These are phyloP conservation scores for Trachemys scripta DNA, from an alignment of 2,113 vertebrate species.

Conservation along the genomic window DNA sequence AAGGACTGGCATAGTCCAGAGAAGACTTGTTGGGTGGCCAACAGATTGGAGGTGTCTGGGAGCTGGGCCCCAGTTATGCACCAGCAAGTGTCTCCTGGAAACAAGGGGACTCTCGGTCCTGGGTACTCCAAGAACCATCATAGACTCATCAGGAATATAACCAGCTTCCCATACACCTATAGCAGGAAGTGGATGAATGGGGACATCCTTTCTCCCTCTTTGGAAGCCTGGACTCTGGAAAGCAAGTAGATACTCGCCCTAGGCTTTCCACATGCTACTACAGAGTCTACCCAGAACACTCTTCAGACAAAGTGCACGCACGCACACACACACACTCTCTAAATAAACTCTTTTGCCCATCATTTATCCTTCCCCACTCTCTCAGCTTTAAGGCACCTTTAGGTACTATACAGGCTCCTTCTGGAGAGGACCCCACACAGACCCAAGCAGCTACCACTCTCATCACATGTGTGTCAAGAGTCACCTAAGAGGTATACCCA, in stretches of 20 bases:
- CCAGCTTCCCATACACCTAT: neutral
- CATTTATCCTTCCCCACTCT: neutral
- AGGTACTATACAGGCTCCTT: neutral
- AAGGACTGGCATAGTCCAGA: neutral
- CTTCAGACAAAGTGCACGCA: too few species aligned
- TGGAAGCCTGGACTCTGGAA: neutral
- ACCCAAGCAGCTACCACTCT: neutral
- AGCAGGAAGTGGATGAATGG: accelerated
- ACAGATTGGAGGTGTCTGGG: neutral
- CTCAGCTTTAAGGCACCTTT: neutral
- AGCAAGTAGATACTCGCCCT: neutral
- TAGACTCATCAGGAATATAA: neutral
- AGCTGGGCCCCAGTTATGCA: neutral
- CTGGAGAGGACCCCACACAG: neutral
- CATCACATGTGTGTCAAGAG: neutral
- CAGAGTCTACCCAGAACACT: neutral
- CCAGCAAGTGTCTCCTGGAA: neutral
- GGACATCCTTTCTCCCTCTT: neutral
- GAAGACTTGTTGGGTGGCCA: neutral
- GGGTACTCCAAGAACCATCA: neutral
- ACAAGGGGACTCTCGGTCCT: too few species aligned
- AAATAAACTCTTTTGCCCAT: neutral
- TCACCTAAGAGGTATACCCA: neutral
- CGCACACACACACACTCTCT: too few species aligned
- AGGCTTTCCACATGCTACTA: neutral